Evolutionary conservation across 2,888 invertebrate species (phyloP).

Genomic region (Drosophila kambysellisi): DNA sequence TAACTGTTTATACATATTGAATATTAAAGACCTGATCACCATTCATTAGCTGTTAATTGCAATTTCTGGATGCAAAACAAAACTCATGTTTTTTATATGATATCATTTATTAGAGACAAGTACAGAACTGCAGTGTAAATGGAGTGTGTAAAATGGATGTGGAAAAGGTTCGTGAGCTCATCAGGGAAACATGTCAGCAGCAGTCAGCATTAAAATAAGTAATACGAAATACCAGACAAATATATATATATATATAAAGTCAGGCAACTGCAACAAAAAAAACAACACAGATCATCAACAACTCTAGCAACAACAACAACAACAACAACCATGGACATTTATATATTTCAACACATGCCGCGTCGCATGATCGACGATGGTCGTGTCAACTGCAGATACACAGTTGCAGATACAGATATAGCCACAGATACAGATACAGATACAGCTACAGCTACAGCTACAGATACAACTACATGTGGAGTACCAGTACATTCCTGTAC

Average conservation of each 20-base stretch:
- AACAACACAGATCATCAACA: slow-evolving; percentile 28
- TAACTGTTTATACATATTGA: slow-evolving; percentile 3
- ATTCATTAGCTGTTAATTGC: slow-evolving; percentile 53
- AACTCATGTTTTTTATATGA: slow-evolving; percentile 32
- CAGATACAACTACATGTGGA: slow-evolving; percentile 16
- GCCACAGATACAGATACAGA: slow-evolving; percentile 18
- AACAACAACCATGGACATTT: slow-evolving; percentile 47
- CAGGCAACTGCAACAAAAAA: slow-evolving; percentile 14
- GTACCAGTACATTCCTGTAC: slow-evolving; percentile 50
- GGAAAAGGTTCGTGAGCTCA: slow-evolving; percentile 51
- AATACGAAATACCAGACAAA: slow-evolving; percentile 13
- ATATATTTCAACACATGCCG: slow-evolving; percentile 46
- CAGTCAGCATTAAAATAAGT: slow-evolving; percentile 33
- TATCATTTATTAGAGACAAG: slow-evolving; percentile 42
- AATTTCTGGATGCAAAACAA: slow-evolving; percentile 19
- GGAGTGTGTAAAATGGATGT: slow-evolving; percentile 29
- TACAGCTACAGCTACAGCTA: slow-evolving; percentile 18
- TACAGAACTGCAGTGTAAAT: slow-evolving; percentile 38
- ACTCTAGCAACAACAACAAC: slow-evolving; percentile 17
- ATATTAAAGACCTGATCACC: slow-evolving; percentile 27
- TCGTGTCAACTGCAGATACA: slow-evolving; percentile 51
- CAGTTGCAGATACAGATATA: slow-evolving; percentile 24
- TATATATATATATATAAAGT: slow-evolving; percentile 9
- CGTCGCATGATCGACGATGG: slow-evolving; percentile 50
- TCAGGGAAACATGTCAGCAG: slow-evolving; percentile 49